Percentiles rank a stretch among this genome's conserved stretches.
These are phyloP conservation scores for Lordiphosa andalusiaca DNA, from an alignment of 2,888 invertebrate genomes.

Conservation along the genomic window DNA sequence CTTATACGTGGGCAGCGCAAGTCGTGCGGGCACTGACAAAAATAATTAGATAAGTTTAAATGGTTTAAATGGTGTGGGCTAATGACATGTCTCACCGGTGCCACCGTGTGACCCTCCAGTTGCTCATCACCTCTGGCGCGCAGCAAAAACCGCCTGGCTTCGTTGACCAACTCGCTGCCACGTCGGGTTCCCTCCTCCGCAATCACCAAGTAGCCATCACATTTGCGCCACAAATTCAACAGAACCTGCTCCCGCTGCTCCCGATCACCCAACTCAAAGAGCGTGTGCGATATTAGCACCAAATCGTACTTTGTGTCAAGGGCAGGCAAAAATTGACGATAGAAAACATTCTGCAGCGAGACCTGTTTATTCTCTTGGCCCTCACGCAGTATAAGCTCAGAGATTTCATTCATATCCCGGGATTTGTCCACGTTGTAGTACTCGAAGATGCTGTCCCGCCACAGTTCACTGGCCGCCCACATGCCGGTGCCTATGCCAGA, in stretches of 20 bases:
- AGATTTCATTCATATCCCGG: slow-evolving; percentile 89
- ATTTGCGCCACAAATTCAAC: slow-evolving; percentile 92
- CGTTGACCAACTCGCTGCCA: slow-evolving; percentile 90
- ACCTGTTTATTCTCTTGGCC: slow-evolving; percentile 84
- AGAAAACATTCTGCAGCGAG: slow-evolving; percentile 84
- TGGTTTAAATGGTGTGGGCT: too few relatives aligned
- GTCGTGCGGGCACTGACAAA: slow-evolving; percentile 89
- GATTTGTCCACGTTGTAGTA: slow-evolving; percentile 93
- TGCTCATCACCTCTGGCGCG: slow-evolving; percentile 78
- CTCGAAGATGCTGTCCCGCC: slow-evolving; percentile 88
- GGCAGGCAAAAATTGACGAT: slow-evolving; percentile 91
- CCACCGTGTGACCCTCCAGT: slow-evolving; percentile 84
- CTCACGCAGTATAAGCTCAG: slow-evolving; percentile 85
- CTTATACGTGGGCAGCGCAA: slow-evolving; percentile 86
- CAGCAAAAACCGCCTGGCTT: slow-evolving; percentile 91
- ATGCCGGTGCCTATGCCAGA: slow-evolving; percentile 93
- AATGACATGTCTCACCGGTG: slow-evolving; percentile 83
- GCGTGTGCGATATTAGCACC: slow-evolving; percentile 89
- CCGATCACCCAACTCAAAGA: slow-evolving; percentile 88
- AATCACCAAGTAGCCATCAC: slow-evolving; percentile 89
- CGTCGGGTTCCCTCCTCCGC: slow-evolving; percentile 91
- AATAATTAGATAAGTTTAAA: not conserved
- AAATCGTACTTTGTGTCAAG: slow-evolving; percentile 86
- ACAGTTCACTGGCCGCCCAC: slow-evolving; percentile 90
- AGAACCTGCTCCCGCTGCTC: slow-evolving; percentile 86